Evolutionary conservation across 2,113 vertebrate species (phyloP).

Genomic region (Gracilinanus agilis): DNA sequence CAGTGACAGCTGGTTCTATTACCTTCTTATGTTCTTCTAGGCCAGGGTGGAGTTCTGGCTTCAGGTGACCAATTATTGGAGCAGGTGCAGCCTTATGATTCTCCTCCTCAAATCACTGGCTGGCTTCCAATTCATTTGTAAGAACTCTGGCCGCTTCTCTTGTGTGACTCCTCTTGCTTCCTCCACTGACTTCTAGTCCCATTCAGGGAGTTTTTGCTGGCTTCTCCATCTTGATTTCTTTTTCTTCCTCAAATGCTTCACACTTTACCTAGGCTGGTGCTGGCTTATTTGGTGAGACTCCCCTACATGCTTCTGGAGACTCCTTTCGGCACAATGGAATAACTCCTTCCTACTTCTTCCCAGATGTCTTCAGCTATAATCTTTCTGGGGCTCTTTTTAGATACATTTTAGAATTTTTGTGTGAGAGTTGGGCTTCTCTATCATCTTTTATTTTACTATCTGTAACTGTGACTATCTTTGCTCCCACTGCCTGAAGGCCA

Average conservation of each 20-base stretch:
- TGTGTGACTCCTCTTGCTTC: neutral
- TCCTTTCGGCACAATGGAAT: neutral
- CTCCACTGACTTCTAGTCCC: neutral
- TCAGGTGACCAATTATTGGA: neutral
- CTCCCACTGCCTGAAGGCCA: neutral
- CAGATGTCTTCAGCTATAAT: neutral
- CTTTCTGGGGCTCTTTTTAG: neutral
- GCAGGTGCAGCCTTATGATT: neutral
- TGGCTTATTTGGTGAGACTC: neutral
- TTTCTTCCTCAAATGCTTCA: neutral
- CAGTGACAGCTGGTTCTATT: neutral
- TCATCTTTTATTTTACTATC: neutral
- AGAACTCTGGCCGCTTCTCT: neutral
- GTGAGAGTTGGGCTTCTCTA: neutral
- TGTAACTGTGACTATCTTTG: neutral
- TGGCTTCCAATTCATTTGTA: neutral
- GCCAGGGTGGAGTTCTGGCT: neutral
- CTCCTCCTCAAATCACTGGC: neutral
- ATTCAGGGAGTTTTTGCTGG: neutral
- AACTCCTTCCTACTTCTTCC: neutral
- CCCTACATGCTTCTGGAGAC: neutral
- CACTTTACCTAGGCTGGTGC: neutral
- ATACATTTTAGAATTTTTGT: neutral
- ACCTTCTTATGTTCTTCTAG: neutral
- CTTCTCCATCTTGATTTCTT: neutral